A percentile compares a stretch with the other conserved stretches of the same genome.
phyloP scores from a whole-genome alignment of 2,888 invertebrate genomes.

The Criorhina ranunculi region DNA sequence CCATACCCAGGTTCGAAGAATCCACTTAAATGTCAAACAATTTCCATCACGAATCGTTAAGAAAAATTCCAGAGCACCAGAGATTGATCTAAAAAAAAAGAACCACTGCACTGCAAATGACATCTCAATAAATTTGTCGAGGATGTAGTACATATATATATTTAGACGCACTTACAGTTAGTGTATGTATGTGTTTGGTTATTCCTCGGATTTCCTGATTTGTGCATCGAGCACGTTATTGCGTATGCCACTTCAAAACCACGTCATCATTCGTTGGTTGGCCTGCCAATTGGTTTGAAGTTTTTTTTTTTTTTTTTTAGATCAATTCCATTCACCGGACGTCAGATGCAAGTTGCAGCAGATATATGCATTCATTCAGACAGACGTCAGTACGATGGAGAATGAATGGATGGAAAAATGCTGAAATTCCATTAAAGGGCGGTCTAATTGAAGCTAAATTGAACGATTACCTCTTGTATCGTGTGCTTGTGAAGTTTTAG shows the following conservation, averaged over 20 bases:
- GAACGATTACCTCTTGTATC: slow-evolving; percentile 33
- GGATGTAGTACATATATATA: slow-evolving; percentile 3
- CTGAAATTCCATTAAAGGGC: slow-evolving; percentile 42
- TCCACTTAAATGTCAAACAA: slow-evolving; percentile 31
- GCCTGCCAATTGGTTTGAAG: slow-evolving; percentile 26
- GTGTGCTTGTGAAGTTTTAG: not conserved
- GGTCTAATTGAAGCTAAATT: slow-evolving; percentile 51
- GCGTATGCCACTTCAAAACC: slow-evolving; percentile 20
- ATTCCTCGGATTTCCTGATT: slow-evolving; percentile 40
- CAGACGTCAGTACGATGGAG: slow-evolving; percentile 31
- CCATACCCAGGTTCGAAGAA: slow-evolving; percentile 20
- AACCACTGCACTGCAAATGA: slow-evolving; percentile 47
- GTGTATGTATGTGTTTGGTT: not conserved
- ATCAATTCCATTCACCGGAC: slow-evolving; percentile 11
- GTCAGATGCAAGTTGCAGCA: not conserved
- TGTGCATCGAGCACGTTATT: slow-evolving; percentile 36
- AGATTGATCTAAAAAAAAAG: slow-evolving; percentile 22
- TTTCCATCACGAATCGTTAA: slow-evolving; percentile 26
- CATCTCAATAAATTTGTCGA: slow-evolving; percentile 56
- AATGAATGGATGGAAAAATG: slow-evolving; percentile 1
- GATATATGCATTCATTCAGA: slow-evolving; percentile 16
- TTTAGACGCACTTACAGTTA: not conserved
- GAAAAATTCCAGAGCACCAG: slow-evolving; percentile 36
- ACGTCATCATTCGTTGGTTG: slow-evolving; percentile 36
- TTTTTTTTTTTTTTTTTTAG: slow-evolving; percentile 14